Evolutionary conservation across 2,113 vertebrate species (phyloP), one percentile per base, ranked within the genome.

Genomic region (Empidonax traillii): DNA sequence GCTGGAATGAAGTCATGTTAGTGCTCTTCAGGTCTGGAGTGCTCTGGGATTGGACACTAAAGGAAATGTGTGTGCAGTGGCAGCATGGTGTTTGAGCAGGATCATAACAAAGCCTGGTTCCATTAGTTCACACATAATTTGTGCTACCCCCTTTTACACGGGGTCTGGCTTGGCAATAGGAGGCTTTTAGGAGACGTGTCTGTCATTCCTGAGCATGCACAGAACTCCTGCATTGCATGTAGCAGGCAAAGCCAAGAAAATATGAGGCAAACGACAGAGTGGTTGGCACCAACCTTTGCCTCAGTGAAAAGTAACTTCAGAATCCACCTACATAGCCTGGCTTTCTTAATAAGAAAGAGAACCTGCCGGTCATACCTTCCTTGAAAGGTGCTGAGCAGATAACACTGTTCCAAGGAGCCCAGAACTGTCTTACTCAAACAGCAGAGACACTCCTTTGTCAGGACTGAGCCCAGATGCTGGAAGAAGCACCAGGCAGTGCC

Each of bases 221-320:
- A 66, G 30, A 58, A 10, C 35, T 56, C 41, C 69, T 75, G 61
- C 83, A 41, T 16, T 58, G n/a, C 37, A 8, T 3, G 12, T 8
- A 24, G 51, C 71, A 67, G 62, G 18, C 41, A 89, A 62, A 85
- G 51, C 41, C 33, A 46, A 28, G 52, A 30, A 75, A 68, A 24
- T 31, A 2, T 0, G 58, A 39, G 6, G 59, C 12, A 28, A 89
- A 9, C 7, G 46, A 52, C n/a, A 72, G 19, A 74, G 1, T 12
- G 16, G 17, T 19, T 89, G 46, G 20, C 37, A 67, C 33, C 30
- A 47, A 1, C 30, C 27, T 71, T 61, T 56, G 23, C 61, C 49
- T 28, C 16, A 21, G 9, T 27, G 66, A 66, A 56, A 69, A 37
- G 9, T 22, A 68, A 22, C 24, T 74, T 73, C 49, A 65, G 35